Percentiles rank a stretch among this genome's conserved stretches.
phyloP scores from a whole-genome alignment of 2,113 vertebrate species.

The Strix aluco region DNA sequence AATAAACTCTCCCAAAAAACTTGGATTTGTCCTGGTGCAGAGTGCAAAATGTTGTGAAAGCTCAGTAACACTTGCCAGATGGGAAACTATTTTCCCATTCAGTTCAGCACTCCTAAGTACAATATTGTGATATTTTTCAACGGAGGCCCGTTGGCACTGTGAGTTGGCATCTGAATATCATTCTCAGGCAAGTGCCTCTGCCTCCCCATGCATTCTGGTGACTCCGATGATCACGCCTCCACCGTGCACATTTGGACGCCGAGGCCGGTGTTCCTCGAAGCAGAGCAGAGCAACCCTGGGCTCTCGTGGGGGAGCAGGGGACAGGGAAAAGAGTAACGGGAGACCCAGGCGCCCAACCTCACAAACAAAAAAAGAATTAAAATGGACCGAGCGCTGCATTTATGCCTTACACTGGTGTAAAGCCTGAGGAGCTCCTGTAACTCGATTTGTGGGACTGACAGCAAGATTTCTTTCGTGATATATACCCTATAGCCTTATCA shows the following conservation, averaged over 20 bases:
- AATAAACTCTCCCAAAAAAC: background rate
- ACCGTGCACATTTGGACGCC: fast-evolving
- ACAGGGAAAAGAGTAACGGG: fast-evolving
- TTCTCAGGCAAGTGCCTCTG: background rate
- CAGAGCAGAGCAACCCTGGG: background rate
- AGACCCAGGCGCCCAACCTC: background rate
- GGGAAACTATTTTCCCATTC: background rate
- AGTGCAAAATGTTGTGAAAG: background rate
- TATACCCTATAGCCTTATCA: background rate
- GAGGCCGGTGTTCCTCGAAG: background rate
- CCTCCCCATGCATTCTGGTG: fast-evolving
- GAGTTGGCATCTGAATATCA: background rate
- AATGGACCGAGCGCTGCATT: background rate
- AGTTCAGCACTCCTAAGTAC: fast-evolving
- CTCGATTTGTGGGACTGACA: background rate
- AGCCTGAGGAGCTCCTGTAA: background rate
- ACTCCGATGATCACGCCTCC: background rate
- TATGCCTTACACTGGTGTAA: background rate
- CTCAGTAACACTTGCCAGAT: background rate
- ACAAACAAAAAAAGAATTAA: background rate
- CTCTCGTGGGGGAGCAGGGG: background rate
- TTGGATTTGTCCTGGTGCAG: background rate
- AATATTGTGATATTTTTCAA: background rate
- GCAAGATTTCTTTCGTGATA: slow-evolving; percentile 1
- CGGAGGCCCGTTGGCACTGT: background rate